Evolutionary conservation across 2,888 invertebrate species (phyloP).

Genomic region (Megaustenia siamemsis): DNA sequence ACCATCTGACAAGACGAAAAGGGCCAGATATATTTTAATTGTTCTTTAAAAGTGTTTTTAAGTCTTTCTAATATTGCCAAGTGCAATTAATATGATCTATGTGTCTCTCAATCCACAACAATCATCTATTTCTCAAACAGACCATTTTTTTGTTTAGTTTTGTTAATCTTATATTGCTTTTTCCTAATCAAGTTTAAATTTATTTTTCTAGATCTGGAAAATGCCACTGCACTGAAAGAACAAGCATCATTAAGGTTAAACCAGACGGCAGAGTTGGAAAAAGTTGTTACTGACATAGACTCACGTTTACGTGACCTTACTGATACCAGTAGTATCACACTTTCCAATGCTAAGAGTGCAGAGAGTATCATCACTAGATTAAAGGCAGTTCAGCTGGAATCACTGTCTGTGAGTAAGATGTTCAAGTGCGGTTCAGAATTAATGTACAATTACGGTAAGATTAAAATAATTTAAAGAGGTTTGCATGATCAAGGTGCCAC

Average conservation of each 20-base stretch:
- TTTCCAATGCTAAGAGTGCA: slow-evolving; percentile 62
- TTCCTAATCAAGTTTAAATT: too few relatives aligned
- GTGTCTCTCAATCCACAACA: too few relatives aligned
- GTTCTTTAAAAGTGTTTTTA: too few relatives aligned
- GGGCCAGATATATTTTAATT: too few relatives aligned
- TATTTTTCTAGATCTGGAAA: slow-evolving; percentile 71
- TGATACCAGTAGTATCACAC: slow-evolving; percentile 66
- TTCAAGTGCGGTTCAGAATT: background rate
- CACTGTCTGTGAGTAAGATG: slow-evolving; percentile 54
- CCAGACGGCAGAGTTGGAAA: slow-evolving; percentile 57
- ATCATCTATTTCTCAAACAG: too few relatives aligned
- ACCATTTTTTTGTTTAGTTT: too few relatives aligned
- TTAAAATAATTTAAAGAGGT: too few relatives aligned
- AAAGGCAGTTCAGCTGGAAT: slow-evolving; percentile 58
- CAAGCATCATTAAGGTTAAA: slow-evolving; percentile 65
- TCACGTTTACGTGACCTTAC: slow-evolving; percentile 74
- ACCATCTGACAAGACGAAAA: too few relatives aligned
- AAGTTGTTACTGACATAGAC: slow-evolving; percentile 75
- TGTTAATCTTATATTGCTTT: too few relatives aligned
- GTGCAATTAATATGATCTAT: too few relatives aligned
- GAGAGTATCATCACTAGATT: slow-evolving; percentile 64
- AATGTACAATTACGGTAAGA: background rate
- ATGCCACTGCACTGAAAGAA: slow-evolving; percentile 83
- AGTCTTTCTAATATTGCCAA: too few relatives aligned
- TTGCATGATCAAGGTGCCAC: too few relatives aligned